Evolutionary conservation across 2,113 vertebrate genomes (phyloP), one percentile per base, ranked within the genome.

Genomic region (Albula goreensis): DNA sequence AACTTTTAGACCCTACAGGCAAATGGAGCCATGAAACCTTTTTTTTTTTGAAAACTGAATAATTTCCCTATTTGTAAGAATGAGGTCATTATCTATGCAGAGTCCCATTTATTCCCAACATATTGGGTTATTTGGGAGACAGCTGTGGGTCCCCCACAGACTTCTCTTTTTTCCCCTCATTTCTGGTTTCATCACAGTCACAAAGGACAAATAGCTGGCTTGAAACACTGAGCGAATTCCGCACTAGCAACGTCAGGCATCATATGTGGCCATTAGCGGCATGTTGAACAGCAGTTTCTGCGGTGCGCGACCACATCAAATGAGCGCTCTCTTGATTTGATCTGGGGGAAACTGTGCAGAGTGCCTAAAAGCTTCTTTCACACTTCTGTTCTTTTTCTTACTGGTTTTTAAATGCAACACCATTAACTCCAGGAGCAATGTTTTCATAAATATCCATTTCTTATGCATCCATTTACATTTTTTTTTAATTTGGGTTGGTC

Each of bases 11-110:
- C 81, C 48, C 80, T 77, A n/a, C 48, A 78, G 51, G 70, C 31
- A 78, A 8, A 81, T 12, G 81, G 52, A 41, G 81, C 77, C 49
- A 49, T 17, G 41, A 31, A 63, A 49, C 81, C 57, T 25, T 74
- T 53, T 63, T 31, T 70, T 82, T 25, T 19, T 80, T 87, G 1
- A 48, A n/a, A 82, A 66, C 9, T 86, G 60, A 83, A 87, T 49
- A 81, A 82, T 83, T 63, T 83, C 48, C 83, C 5, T 79, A 9
- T 87, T 63, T 86, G 50, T 63, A 79, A 83, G 70, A 81, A 85
- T 81, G n/a, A 86, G 57, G 70, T 63, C 84, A 49, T 50, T 83
- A 60, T 13, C 79, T 81, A 84, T 82, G 74, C 50, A 19, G 52
- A 60, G 6, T 82, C 77, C 11, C n/a, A n/a, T 53, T 77, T 49